phyloP scores from a whole-genome alignment of 2,888 invertebrate species.

The Andrena flavipes region DNA sequence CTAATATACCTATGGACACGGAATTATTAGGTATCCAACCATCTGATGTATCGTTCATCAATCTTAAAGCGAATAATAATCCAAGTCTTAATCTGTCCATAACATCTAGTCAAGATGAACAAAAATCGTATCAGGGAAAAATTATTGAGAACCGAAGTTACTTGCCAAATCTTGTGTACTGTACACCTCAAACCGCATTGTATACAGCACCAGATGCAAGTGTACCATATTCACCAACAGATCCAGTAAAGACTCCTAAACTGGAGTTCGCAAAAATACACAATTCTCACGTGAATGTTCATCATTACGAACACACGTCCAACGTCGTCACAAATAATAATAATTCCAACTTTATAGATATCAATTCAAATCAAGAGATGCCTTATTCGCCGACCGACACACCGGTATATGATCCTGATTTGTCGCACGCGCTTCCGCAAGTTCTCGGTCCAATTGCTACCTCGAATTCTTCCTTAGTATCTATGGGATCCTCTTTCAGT shows the following conservation, averaged over 20 bases:
- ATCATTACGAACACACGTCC: constrained; percentile 9
- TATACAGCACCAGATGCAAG: constrained; percentile 38
- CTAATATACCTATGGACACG: constrained; percentile 69
- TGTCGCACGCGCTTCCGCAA: constrained; percentile 57
- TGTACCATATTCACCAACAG: constrained; percentile 64
- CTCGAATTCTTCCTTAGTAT: constrained; percentile 24
- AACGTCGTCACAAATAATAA: constrained; percentile 13
- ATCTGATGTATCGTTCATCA: constrained; percentile 75
- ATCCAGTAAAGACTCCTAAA: constrained; percentile 15
- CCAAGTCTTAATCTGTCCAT: constrained; percentile 27
- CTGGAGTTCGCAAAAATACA: constrained; percentile 23
- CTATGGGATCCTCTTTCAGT: constrained; percentile 8
- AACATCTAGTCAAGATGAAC: constrained; percentile 26
- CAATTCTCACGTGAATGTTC: constrained; percentile 13
- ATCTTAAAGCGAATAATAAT: constrained; percentile 45
- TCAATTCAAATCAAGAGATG: constrained; percentile 57
- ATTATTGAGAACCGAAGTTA: constrained; percentile 55
- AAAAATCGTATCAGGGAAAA: constrained; percentile 28
- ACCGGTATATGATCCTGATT: constrained; percentile 74
- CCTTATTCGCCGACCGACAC: constrained; percentile 79
- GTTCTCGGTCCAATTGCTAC: constrained; percentile 24
- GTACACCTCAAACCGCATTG: constrained; percentile 6
- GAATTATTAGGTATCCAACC: constrained; percentile 75
- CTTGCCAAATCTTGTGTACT: constrained; percentile 41
- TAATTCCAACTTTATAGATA: constrained; percentile 18